Evolutionary conservation across 2,888 invertebrate species (phyloP), one percentile per base, ranked within the genome.

Genomic region (Lamellibrachia satsuma): DNA sequence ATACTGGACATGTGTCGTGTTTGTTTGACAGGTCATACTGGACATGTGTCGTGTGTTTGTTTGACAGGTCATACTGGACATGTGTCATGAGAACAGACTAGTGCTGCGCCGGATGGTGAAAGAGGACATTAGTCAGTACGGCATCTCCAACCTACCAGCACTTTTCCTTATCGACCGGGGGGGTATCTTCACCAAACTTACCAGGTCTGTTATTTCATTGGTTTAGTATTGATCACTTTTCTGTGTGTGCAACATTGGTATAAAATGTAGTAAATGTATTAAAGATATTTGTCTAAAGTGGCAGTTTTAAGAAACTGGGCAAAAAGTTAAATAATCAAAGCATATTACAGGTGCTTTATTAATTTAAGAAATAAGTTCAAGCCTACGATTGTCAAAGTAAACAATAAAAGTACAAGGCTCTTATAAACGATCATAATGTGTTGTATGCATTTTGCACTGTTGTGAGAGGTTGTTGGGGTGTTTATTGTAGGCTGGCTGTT

Each of bases 21-120:
- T 7, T 15, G 22, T 22, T 3, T 75, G 75, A 75, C 75, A 75
- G 75, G 22, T 15, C 15, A 75, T 75, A 39, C 39, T 39, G 39
- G 39, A 39, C 39, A 39, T 39, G 39, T 39, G 39, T 39, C 39
- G 39, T 39, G 39, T 39, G 39, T 15, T 75, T 75, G 75, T 92
- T 52, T 51, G 52, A 27, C 94, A 96, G 96, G 94, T 96, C n/a
- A 95, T 95, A 92, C 94, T 96, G 92, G 96, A 95, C 93, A 93
- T 95, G 92, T 93, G 93, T 52, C 92, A 93, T 15, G 94, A 94
- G 90, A 93, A 93, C 15, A 94, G 94, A 52, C 91, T 96, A 4
- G 93, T 95, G 15, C 94, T 96, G 22, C 93, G 95, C 8, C 92
- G 95, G 9, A 95, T 96, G 95, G 90, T 94, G 92, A 94, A 94